These are phyloP conservation scores for Balaeniceps rex DNA, from an alignment of 2,113 vertebrate species.

Conservation along the genomic window DNA sequence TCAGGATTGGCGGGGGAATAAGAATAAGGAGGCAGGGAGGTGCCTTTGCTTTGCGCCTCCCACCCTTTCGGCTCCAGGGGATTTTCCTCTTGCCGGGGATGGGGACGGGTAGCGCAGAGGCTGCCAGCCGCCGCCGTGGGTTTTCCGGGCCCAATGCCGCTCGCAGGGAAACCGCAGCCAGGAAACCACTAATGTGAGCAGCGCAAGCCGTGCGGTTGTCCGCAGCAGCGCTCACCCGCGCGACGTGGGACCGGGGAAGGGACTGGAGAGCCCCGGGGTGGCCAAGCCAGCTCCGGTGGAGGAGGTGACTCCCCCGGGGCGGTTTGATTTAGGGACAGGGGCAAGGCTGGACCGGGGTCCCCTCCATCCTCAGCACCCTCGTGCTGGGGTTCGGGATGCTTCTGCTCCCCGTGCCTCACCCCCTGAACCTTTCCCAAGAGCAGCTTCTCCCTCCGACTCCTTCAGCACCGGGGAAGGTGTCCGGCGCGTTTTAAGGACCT, in stretches of 20 bases:
- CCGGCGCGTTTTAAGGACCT: not conserved
- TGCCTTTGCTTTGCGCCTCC: not conserved
- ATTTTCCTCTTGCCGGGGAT: not conserved
- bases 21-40: not conserved
- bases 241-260: not conserved
- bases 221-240: fast-evolving
- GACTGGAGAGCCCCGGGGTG: not conserved
- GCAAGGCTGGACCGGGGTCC: not conserved
- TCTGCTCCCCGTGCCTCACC: fast-evolving
- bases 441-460: not conserved
- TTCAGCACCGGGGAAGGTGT: not conserved
- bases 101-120: not conserved
- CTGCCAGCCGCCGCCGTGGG: not conserved
- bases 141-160: not conserved
- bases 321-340: not conserved
- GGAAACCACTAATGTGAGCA: not conserved
- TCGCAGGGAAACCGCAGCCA: not conserved
- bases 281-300: not conserved
- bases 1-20: not conserved
- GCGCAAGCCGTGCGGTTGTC: not conserved
- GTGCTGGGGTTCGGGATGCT: not conserved
- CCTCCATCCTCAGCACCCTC: not conserved
- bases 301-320: not conserved
- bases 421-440: not conserved
- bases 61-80: not conserved